Evolutionary conservation across 2,888 invertebrate genomes (phyloP).

Genomic region (Troilus luridus): DNA sequence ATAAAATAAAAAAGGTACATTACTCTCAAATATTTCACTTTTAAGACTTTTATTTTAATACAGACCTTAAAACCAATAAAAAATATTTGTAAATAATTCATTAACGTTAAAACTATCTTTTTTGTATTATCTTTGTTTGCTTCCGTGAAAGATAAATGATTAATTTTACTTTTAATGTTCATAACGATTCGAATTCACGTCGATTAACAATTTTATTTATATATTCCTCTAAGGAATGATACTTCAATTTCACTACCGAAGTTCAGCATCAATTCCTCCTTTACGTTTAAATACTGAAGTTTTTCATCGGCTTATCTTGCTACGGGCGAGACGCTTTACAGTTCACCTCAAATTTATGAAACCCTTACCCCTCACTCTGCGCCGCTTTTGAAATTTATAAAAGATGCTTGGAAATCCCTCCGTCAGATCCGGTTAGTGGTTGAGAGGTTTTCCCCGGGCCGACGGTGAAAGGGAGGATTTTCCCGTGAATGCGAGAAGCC

Average conservation of each 20-base stretch:
- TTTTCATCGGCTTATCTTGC: background rate
- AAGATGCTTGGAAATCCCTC: conserved; percentile 43
- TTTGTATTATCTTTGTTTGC: no score
- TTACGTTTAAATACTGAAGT: background rate
- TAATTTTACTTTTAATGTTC: no score
- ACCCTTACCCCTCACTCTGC: background rate
- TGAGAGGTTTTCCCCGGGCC: conserved; percentile 50
- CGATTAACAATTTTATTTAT: background rate
- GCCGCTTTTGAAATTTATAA: conserved; percentile 31
- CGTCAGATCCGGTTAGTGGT: conserved; percentile 50
- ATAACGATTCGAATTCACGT: no score
- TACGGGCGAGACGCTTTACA: background rate
- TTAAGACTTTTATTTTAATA: no score
- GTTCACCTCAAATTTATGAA: conserved; percentile 26
- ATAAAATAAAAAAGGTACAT: no score
- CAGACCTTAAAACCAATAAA: no score
- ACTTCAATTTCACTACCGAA: background rate
- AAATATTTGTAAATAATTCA: no score
- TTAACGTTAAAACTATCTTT: no score
- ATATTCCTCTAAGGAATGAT: background rate
- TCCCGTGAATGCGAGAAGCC: conserved; percentile 55
- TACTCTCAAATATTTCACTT: no score
- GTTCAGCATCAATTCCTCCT: background rate
- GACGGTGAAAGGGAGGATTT: conserved; percentile 55
- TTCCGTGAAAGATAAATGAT: no score